Evolutionary conservation across 1,140 invertebrate species (phyloP).

Genomic region (Pseudomyrmex cubaensis): DNA sequence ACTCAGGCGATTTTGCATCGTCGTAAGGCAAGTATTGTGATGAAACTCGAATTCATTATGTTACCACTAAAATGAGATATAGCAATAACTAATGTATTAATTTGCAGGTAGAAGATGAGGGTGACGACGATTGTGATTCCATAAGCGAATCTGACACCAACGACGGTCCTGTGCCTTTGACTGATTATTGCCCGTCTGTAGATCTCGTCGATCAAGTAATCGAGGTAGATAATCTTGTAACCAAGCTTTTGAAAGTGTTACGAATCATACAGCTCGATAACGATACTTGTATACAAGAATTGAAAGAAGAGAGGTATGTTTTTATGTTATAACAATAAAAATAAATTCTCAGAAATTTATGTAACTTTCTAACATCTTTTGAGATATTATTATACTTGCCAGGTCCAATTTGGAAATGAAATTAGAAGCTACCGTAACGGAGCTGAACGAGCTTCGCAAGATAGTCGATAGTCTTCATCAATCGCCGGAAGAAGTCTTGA

Average conservation of each 20-base stretch:
- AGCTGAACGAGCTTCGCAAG: constrained; percentile 76
- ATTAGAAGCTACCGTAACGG: constrained; percentile 74
- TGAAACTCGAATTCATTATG: neutral
- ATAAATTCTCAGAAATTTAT: too few species aligned
- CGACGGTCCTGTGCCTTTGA: constrained; percentile 76
- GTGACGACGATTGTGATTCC: constrained; percentile 82
- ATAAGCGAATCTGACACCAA: constrained; percentile 81
- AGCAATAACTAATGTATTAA: neutral
- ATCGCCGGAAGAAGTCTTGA: constrained; percentile 73
- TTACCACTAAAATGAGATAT: too few species aligned
- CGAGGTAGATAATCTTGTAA: constrained; percentile 90
- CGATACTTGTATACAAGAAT: constrained; percentile 88
- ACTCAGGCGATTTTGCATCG: constrained; percentile 83
- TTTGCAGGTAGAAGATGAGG: constrained; percentile 81
- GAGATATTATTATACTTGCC: constrained; percentile 24
- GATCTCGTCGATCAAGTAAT: constrained; percentile 90
- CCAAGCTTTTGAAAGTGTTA: constrained; percentile 90
- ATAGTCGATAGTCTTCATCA: constrained; percentile 69
- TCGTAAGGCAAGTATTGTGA: constrained; percentile 73
- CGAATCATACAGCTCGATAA: constrained; percentile 90
- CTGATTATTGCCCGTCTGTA: constrained; percentile 81
- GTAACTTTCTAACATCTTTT: neutral
- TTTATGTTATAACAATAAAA: neutral
- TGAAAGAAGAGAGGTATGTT: constrained; percentile 86
- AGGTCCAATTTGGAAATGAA: constrained; percentile 81